Conservation (phyloP, 2,113 vertebrate genomes). For the Capra hircus region DNA sequence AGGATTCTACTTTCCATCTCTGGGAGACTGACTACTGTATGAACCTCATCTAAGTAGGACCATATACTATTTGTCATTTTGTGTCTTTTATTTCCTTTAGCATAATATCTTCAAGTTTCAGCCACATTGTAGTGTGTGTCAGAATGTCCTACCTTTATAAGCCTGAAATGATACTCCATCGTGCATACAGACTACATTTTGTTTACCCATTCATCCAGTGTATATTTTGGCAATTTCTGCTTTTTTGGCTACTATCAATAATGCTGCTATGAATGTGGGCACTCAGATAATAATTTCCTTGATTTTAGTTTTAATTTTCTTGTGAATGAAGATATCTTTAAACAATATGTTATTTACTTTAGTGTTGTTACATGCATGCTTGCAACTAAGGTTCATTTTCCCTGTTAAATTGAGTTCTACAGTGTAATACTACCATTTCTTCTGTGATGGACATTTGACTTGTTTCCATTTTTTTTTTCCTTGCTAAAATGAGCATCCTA, state of each 20-base stretch:
- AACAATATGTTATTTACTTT: background rate
- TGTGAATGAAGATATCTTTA: background rate
- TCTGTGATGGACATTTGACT: background rate
- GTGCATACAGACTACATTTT: background rate
- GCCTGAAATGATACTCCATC: background rate
- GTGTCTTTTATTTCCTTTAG: background rate
- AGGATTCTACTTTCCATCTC: background rate
- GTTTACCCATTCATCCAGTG: background rate
- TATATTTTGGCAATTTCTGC: background rate
- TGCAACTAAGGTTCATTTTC: background rate
- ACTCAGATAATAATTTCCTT: background rate
- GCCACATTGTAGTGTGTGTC: background rate
- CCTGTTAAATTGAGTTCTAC: background rate
- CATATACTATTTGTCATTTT: background rate
- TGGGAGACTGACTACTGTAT: background rate
- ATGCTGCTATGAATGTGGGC: background rate
- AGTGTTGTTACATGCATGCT: background rate
- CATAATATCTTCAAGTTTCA: background rate
- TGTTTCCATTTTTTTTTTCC: background rate
- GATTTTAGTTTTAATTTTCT: background rate
- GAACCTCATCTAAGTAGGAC: background rate
- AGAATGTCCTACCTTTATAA: background rate
- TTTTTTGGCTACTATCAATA: background rate
- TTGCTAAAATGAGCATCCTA: background rate
- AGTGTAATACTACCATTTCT: background rate